Base-by-base conservation (phyloP, 2,113 vertebrate genomes). In the Kryptolebias marmoratus region DNA sequence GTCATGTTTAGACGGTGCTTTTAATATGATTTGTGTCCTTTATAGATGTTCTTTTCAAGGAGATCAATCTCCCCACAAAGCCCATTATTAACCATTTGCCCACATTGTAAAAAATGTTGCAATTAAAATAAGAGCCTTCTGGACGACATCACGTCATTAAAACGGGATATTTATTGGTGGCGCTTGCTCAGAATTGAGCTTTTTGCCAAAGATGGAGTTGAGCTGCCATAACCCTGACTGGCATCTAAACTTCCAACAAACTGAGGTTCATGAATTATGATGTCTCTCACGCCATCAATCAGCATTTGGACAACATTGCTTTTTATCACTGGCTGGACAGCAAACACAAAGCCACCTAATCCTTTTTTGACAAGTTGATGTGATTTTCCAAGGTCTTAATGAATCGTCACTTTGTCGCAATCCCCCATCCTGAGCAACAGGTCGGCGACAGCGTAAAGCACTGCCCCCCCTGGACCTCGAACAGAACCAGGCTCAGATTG, bases 1-100 rank as follows among this genome's bases (percentile, higher is more conserved):
- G 16, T 75, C 75, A 80, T 67, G 59, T 88, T 89, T 67, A 73
- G 88, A 82, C 60, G 36, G 79, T 66, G 92, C 93, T 92, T 92
- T 94, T 92, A 93, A 88, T 68, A 28, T 91, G 89, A 94, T 93
- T 93, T 91, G 89, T 89, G 87, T 87, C 81, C 86, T 90, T 88
- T 88, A 89, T 87, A 72, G 87, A 85, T 75, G 74, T 74, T 84
- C 82, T 77, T 52, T 71, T 75, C 63, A 60, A 72, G 49, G 63
- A 85, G 71, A 92, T 94, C 89, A 90, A 89, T 93, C 89, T 89
- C 67, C 71, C 63, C 65, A 76, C 86, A 78, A 85, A 77, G 83
- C 75, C 77, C 80, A 87, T 89, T 87, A 89, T 92, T 92, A 85
- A 80, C 86, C 89, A 81, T 92, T 86, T 48, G 39, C 48, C 67